Conservation (phyloP, 2,888 invertebrate species). For the Ennomos fuscantarius region DNA sequence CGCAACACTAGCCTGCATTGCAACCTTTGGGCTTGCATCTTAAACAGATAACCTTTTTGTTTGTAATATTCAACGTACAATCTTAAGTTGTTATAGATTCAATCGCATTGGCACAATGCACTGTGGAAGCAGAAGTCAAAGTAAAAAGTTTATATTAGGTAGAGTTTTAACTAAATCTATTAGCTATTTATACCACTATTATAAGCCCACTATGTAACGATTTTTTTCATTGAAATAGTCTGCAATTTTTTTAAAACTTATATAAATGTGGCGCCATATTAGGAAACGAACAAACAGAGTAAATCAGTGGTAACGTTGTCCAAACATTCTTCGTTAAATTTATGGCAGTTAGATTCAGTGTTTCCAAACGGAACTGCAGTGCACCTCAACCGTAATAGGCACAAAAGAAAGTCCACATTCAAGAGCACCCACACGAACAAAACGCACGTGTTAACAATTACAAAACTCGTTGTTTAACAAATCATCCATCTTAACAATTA, state of each 20-base stretch:
- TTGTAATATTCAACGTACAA: constrained; percentile 1
- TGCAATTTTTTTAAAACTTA: constrained; percentile 8
- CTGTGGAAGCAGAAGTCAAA: background rate
- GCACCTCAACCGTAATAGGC: constrained; percentile 24
- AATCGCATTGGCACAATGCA: background rate
- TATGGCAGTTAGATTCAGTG: constrained; percentile 8
- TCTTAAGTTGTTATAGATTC: background rate
- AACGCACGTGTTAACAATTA: constrained; percentile 82
- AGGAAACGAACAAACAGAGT: constrained; percentile 4
- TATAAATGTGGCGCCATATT: constrained; percentile 16
- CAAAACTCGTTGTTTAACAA: constrained; percentile 71
- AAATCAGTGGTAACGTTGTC: constrained; percentile 16
- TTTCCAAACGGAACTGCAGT: constrained; percentile 8
- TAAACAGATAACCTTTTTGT: constrained; percentile 23
- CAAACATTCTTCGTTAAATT: constrained; percentile 22
- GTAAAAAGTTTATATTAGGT: background rate
- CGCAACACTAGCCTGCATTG: constrained; percentile 62
- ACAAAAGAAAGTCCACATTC: constrained; percentile 66
- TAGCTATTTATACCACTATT: no score
- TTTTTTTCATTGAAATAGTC: background rate
- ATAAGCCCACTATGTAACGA: background rate
- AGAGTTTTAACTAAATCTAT: no score
- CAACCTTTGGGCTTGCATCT: constrained; percentile 61
- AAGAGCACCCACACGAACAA: constrained; percentile 55
- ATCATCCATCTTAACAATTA: constrained; percentile 76